Evolutionary conservation across 2,888 invertebrate species (phyloP), one percentile per base, ranked within the genome.

Genomic region (Sycophila texana): DNA sequence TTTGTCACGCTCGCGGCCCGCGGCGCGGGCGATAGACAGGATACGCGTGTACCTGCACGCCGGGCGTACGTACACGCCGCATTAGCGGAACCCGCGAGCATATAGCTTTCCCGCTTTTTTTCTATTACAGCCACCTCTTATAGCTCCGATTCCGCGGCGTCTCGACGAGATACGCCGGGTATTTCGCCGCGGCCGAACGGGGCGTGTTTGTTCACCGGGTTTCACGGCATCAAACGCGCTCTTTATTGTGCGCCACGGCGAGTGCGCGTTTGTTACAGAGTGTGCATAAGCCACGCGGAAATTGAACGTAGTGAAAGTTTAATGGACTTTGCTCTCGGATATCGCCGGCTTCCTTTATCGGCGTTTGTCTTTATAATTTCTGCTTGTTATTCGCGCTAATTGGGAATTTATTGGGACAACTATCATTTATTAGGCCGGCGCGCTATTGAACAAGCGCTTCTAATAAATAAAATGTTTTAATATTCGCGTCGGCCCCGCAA

Each of bases 81-180:
- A 66, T 66, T 66, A 66, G 74, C 74, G 74, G 66, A 74, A 74
- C 74, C 30, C 57, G 58, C 65, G 70, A 22, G 57, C 66, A 47
- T 57, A 58, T 58, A 49, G 58, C 20, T 3, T 49, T 30, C 18
- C 30, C 4, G n/a, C n/a, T 20, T 4, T 4, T 18, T 71, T 60
- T 60, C 60, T 49, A 13, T 20, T 47, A 10, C 20, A 0, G 10
- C 22, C 5, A 26, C 39, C 39, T 10, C 39, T 1, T 10, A 10
- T 39, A 39, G 7, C 39, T 7, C 39, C 39, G 63, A 12, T 7
- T 39, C 63, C 47, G 18, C 53, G 14, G 39, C 63, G 18, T 30
- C 47, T 60, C 20, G 13, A 60, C 22, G 60, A 63, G 12, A 18
- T 47, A n/a, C n/a, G 18, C 12, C 12, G 18, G 18, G 22, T 16